These are phyloP conservation scores for Drosophila sordidapex DNA, from an alignment of 2,888 invertebrate genomes.

Conservation along the genomic window DNA sequence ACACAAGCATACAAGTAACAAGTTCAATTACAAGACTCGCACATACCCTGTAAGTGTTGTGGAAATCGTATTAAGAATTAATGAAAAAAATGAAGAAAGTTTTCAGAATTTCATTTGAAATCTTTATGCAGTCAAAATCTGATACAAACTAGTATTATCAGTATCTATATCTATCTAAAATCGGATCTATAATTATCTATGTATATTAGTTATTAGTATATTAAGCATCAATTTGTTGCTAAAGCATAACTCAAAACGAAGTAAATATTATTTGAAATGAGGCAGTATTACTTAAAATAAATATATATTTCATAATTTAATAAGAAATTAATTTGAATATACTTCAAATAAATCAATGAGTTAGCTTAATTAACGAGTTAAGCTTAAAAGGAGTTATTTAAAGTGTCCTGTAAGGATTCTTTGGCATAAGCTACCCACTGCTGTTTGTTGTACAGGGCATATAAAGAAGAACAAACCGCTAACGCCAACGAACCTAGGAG, in stretches of 20 bases:
- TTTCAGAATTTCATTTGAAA: neutral
- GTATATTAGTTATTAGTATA: neutral
- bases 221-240: too few relatives aligned
- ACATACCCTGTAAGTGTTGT: slow-evolving; percentile 21
- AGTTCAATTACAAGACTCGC: neutral
- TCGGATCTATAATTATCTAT: neutral
- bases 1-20: slow-evolving; percentile 1
- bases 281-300: neutral
- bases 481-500: slow-evolving; percentile 35
- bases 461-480: slow-evolving; percentile 19
- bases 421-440: neutral
- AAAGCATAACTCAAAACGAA: too few relatives aligned
- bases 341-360: neutral
- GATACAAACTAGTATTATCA: neutral
- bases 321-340: neutral
- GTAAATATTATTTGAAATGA: neutral
- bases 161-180: neutral
- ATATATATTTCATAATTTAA: neutral
- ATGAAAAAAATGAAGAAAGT: neutral
- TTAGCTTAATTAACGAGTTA: neutral
- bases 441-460: slow-evolving; percentile 22
- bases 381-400: neutral
- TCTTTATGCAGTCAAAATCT: neutral
- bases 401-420: neutral
- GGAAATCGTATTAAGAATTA: too few relatives aligned